Evolutionary conservation across 2,797 vertebrate species (phyloP), one percentile per base, ranked within the genome.

Genomic region (Pangasius sanitwongsei): DNA sequence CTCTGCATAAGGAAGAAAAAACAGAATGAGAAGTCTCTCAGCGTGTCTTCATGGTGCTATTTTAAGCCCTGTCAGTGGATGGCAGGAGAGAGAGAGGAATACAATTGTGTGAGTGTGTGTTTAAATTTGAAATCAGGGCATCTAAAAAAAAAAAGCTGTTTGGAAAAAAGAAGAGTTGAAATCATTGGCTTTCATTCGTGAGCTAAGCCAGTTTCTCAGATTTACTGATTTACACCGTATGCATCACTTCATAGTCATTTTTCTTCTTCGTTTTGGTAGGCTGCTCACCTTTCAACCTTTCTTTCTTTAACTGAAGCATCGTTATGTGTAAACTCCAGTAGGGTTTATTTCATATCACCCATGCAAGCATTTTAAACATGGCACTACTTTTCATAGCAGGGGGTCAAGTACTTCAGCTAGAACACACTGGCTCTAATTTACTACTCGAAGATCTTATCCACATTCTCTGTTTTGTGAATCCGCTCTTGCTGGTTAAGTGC

Each of bases 31-130:
- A 78, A 78, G 28, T 70, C 59, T 85, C 91, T 72, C 85, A 81
- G 87, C 31, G 6, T 84, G 90, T 74, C 77, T 61, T 74, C 23
- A 6, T 69, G 7, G 28, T 81, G 53, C 89, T 92, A 89, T 92
- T 92, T 90, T 16, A 37, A 88, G 86, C 25, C 8, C 59, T 88
- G 84, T 90, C 87, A 67, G 84, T 80, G 65, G 86, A 81, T 81
- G 78, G 78, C 53, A 61, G 81, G n/a, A 85, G 85, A 85, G 63
- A 85, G 48, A 69, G 37, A 61, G 34, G 18, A 31, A 55, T 34
- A 57, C 28, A n/a, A 78, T 55, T 31, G 48, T 18, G 6, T 18
- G 48, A 18, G 6, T 53, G 75, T 74, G 72, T 77, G 72, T 72
- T 34, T 50, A 50, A 50, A 50, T 50, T 50, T 16, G 55, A 57